phyloP scores from a whole-genome alignment of 2,888 invertebrate species.

The Drymonia ruficornis region DNA sequence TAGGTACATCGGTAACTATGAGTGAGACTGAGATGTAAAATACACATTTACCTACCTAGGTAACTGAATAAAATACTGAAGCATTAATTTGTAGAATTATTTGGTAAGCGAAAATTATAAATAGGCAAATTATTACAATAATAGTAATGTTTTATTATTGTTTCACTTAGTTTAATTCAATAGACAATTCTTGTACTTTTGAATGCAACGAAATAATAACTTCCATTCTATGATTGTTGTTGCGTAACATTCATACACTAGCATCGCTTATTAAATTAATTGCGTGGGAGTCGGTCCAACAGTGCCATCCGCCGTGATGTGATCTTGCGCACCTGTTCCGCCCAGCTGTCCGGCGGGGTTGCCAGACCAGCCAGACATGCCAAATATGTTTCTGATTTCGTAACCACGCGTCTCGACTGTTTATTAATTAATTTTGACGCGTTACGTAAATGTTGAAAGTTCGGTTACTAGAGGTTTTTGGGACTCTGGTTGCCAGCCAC shows the following conservation, averaged over 20 bases:
- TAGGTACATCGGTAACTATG: neutral
- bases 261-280: slow-evolving; percentile 32
- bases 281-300: slow-evolving; percentile 18
- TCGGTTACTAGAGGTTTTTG: neutral
- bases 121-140: too few species aligned
- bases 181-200: too few species aligned
- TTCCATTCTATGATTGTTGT: neutral
- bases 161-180: too few species aligned
- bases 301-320: slow-evolving; percentile 29
- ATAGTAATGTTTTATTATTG: too few species aligned
- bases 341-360: slow-evolving; percentile 55
- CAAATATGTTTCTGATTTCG: slow-evolving; percentile 16
- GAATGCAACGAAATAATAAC: too few species aligned
- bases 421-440: neutral
- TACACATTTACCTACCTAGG: neutral
- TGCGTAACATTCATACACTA: slow-evolving; percentile 14
- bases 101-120: too few species aligned
- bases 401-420: slow-evolving; percentile 8
- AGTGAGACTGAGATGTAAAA: neutral
- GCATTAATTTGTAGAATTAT: too few species aligned
- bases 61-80: neutral
- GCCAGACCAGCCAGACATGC: slow-evolving; percentile 6
- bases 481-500: neutral
- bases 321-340: slow-evolving; percentile 55
- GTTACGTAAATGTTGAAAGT: slow-evolving; percentile 1